Evolutionary conservation across 2,113 vertebrate genomes (phyloP).

Genomic region (Erythrocebus patas): DNA sequence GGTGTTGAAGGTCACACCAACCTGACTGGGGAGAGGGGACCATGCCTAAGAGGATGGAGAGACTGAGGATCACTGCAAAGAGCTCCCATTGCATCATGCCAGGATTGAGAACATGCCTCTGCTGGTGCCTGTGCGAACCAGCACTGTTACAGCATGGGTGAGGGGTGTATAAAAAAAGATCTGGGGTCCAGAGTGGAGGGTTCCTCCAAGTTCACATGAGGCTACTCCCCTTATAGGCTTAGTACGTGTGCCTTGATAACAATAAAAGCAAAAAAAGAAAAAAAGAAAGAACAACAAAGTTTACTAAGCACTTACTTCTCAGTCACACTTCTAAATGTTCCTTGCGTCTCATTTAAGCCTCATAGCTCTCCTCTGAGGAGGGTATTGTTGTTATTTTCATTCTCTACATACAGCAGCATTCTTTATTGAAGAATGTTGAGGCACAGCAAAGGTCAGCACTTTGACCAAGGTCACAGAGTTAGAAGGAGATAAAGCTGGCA

Average conservation of each 20-base stretch:
- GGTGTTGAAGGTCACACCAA: conserved; percentile 72
- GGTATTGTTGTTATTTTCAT: too few relatives aligned
- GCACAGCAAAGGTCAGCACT: not conserved
- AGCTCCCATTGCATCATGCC: not conserved
- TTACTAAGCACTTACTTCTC: not conserved
- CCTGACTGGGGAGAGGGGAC: not conserved
- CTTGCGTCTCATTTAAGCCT: not conserved
- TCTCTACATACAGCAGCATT: not conserved
- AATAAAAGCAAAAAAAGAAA: too few relatives aligned
- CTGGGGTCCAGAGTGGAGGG: not conserved
- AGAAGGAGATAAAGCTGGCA: not conserved
- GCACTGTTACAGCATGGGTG: too few relatives aligned
- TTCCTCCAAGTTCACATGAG: not conserved
- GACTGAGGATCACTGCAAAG: not conserved
- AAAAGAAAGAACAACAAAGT: accelerated
- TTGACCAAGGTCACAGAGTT: not conserved
- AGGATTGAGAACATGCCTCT: not conserved
- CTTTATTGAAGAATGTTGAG: not conserved
- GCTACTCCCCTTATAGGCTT: not conserved
- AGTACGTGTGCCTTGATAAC: not conserved
- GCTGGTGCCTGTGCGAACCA: not conserved
- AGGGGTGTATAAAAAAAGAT: not conserved
- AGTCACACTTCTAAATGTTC: not conserved
- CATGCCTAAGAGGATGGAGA: not conserved
- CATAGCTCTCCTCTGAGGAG: not conserved